Base-by-base conservation (phyloP, 2,888 invertebrate species). In the Drosophila longiperda region DNA sequence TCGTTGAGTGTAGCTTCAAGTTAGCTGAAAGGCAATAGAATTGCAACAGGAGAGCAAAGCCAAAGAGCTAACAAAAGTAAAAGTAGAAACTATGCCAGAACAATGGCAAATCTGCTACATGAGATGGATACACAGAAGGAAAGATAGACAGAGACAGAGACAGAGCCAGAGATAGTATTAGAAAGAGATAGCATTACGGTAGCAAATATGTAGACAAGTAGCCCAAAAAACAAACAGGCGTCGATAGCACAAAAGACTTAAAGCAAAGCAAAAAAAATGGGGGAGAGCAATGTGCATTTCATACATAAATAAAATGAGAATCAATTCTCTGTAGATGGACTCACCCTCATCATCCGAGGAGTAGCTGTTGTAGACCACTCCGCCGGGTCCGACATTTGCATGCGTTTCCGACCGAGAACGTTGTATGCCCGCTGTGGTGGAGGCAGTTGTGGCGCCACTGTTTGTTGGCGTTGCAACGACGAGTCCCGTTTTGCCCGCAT, bases 321-420 rank as follows among this genome's bases (percentile, higher is more conserved):
- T 60, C 52, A 20, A 49, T 23, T 17, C 23, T 54, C 11, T 26
- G 34, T 1, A 6, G 17, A 12, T 7, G 38, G 48, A 94, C 95
- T 94, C 95, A 97, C 97, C 97, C 96, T 97, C 97, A 93, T 97
- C 97, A 90, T 97, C 97, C 70, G 97, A 97, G 86, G 97, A 97
- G 92, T 97, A 97, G 91, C 96, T 97, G 93, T 96, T 97, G 93
- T 97, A 97, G 40, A 94, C 94, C 40, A 94, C 94, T 36, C 89
- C 87, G 8, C 81, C 82, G 2, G 87, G 64, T 93, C 85, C 87
- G 49, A 94, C 93, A 83, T 95, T 95, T 3, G 94, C 94, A 94
- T 95, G 90, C 5, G 92, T 90, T 70, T 93, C 93, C 7, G 93
- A 93, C 50, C 92, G 91, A 75, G 94, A 94, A 42, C 93, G 90